phyloP scores from a whole-genome alignment of 2,888 invertebrate species.

The Calameuta pallipes region DNA sequence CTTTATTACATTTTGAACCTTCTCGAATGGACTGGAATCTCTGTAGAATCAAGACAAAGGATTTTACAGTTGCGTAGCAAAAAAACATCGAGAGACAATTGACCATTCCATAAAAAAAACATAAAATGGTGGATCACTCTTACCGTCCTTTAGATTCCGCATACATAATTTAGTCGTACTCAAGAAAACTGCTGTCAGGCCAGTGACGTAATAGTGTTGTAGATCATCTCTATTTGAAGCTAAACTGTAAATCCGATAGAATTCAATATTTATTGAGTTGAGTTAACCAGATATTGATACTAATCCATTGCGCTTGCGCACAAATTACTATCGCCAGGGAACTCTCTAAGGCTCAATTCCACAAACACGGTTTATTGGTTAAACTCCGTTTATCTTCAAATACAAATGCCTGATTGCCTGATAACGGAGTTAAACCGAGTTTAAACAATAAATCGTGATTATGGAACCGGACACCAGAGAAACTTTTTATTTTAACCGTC shows the following conservation, averaged over 20 bases:
- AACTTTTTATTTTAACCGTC: neutral
- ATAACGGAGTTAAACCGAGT: too few species aligned
- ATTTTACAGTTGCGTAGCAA: neutral
- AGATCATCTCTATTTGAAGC: neutral
- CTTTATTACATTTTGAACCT: neutral
- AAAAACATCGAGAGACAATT: neutral
- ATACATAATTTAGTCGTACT: neutral
- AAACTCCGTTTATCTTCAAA: too few species aligned
- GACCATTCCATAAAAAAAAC: neutral
- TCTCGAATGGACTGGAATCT: neutral
- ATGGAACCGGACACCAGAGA: neutral
- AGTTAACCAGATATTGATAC: neutral
- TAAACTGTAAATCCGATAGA: neutral
- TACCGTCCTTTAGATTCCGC: neutral
- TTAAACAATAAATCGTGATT: too few species aligned
- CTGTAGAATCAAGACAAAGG: neutral
- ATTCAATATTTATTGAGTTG: neutral
- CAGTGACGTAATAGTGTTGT: neutral
- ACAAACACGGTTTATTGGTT: too few species aligned
- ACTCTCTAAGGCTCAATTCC: neutral
- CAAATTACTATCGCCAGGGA: neutral
- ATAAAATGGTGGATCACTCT: neutral
- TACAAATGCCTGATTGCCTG: too few species aligned
- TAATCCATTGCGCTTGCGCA: neutral
- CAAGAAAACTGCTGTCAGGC: neutral